A percentile compares a stretch with the other conserved stretches of the same genome.
These are phyloP conservation scores for Agrochola litura DNA, from an alignment of 2,888 invertebrate species.

Conservation along the genomic window DNA sequence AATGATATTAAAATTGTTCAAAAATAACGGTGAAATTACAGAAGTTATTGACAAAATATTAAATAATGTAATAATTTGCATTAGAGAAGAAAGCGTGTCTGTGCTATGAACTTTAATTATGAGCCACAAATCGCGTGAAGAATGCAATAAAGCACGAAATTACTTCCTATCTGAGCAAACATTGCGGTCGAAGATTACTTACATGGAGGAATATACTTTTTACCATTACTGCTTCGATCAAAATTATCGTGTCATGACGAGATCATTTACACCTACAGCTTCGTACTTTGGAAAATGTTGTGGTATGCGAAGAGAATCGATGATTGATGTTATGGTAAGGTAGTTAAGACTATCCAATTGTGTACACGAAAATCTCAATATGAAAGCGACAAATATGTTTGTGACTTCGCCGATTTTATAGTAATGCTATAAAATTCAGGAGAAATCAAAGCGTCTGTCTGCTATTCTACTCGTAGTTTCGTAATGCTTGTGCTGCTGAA, in stretches of 20 bases:
- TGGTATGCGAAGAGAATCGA: slow-evolving; percentile 59
- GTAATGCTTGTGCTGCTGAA: slow-evolving; percentile 64
- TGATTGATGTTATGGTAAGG: slow-evolving; percentile 49
- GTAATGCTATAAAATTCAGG: slow-evolving; percentile 29
- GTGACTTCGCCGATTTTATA: slow-evolving; percentile 39
- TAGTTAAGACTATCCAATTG: slow-evolving; percentile 50
- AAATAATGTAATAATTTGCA: slow-evolving; percentile 68
- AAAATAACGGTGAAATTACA: slow-evolving; percentile 3
- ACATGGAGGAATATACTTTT: slow-evolving; percentile 55
- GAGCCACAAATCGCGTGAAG: slow-evolving; percentile 81
- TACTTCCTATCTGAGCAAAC: slow-evolving; percentile 80
- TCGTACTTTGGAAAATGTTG: slow-evolving; percentile 34
- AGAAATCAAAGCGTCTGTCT: slow-evolving; percentile 55
- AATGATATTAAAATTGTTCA: slow-evolving; percentile 12
- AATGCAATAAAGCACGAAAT: slow-evolving; percentile 87
- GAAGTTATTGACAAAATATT: slow-evolving; percentile 42
- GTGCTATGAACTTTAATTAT: slow-evolving; percentile 81
- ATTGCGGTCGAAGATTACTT: slow-evolving; percentile 72
- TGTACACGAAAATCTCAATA: slow-evolving; percentile 47
- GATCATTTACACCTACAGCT: slow-evolving; percentile 55
- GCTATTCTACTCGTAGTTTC: slow-evolving; percentile 64
- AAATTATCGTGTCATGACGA: slow-evolving; percentile 55
- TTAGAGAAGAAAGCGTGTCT: slow-evolving; percentile 84
- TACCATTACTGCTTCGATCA: slow-evolving; percentile 39
- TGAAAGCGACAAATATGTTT: slow-evolving; percentile 53